phyloP scores from a whole-genome alignment of 53 echinoderm and acorn worm genomes.

The Patiria pectinifera region DNA sequence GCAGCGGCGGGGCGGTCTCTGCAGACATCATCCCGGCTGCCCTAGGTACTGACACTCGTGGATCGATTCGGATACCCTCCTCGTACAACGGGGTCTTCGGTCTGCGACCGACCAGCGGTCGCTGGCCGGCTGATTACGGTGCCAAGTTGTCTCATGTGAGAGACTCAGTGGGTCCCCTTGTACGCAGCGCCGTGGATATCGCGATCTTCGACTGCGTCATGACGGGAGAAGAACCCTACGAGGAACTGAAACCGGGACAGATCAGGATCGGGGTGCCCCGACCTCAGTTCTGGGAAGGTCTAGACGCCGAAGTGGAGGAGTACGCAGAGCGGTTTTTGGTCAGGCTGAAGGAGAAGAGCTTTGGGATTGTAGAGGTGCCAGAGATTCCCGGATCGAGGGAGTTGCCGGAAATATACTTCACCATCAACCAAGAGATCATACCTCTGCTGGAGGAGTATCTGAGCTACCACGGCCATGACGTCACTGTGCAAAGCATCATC shows the following conservation, averaged over 20 bases:
- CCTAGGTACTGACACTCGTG: constrained; percentile 32
- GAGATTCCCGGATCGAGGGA: constrained; percentile 34
- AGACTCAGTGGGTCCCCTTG: constrained; percentile 46
- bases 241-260: background rate
- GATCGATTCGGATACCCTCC: constrained; percentile 48
- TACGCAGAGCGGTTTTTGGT: constrained; percentile 31
- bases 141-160: constrained; percentile 37
- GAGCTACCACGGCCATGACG: constrained; percentile 24
- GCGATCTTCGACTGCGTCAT: constrained; percentile 37
- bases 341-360: background rate
- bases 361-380: background rate
- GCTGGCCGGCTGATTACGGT: constrained; percentile 54
- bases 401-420: background rate
- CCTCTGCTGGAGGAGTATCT: constrained; percentile 35
- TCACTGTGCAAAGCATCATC: constrained; percentile 21
- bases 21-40: constrained; percentile 50
- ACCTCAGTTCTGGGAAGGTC: constrained; percentile 40
- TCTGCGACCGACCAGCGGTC: constrained; percentile 37
- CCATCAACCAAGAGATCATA: constrained; percentile 19
- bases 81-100: constrained; percentile 51
- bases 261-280: constrained; percentile 29
- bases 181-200: constrained; percentile 28
- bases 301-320: constrained; percentile 12
- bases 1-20: constrained; percentile 44
- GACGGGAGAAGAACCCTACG: constrained; percentile 28